Conservation (phyloP, 2,113 vertebrate species). For the Candoia aspera region DNA sequence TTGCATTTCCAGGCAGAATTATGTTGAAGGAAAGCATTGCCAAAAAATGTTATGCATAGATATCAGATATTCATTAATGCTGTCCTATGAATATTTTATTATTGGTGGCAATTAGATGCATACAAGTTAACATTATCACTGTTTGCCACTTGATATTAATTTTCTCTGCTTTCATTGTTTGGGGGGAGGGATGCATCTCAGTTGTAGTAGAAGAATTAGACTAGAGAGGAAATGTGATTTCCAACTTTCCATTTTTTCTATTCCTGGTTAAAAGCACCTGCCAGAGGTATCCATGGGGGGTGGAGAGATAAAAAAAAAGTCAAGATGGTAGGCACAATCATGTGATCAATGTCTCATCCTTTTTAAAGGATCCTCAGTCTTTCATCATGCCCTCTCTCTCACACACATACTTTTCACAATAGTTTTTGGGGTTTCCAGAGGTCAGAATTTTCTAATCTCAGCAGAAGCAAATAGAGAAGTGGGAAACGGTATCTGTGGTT, state of each 20-base stretch:
- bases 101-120: constrained; percentile 40
- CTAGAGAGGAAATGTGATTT: constrained; percentile 8
- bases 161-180: constrained; percentile 33
- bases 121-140: constrained; percentile 26
- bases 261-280: not conserved
- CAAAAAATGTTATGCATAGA: constrained; percentile 36
- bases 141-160: constrained; percentile 46
- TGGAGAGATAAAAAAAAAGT: not conserved
- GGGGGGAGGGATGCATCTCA: constrained; percentile 7
- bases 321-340: not conserved
- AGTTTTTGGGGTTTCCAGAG: not conserved
- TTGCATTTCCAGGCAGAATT: constrained; percentile 44
- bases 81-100: constrained; percentile 27
- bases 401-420: not conserved
- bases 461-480: not conserved
- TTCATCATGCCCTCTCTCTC: not conserved
- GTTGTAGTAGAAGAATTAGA: constrained; percentile 44
- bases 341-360: not conserved
- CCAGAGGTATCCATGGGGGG: not conserved
- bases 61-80: constrained; percentile 24
- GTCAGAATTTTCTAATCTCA: not conserved
- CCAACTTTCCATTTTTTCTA: not conserved
- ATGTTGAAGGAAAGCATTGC: constrained; percentile 46
- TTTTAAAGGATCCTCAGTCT: not conserved
- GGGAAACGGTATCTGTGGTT: not conserved